These are phyloP conservation scores for Tetramorium alpestre DNA, from an alignment of 1,140 invertebrate species.

Conservation along the genomic window DNA sequence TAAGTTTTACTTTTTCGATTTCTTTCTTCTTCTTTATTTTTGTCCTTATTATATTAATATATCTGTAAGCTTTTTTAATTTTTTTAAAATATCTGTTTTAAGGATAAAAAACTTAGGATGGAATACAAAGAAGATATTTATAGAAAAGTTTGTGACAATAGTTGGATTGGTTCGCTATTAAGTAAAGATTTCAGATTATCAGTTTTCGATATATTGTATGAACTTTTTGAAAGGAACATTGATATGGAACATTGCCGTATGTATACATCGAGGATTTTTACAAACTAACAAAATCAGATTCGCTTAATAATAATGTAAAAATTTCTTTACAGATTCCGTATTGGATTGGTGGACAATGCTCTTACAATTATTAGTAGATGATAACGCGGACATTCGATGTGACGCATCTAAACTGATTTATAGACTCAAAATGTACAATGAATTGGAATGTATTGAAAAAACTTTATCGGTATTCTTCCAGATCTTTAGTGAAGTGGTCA, in stretches of 20 bases:
- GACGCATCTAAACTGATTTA: constrained; percentile 67
- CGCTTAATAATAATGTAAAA: not conserved
- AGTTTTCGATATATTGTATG: constrained; percentile 72
- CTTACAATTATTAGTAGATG: constrained; percentile 78
- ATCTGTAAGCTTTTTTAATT: not conserved
- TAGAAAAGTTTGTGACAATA: constrained; percentile 72
- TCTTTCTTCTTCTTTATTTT: constrained; percentile 29
- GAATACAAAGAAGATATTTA: constrained; percentile 67
- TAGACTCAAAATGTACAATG: constrained; percentile 37
- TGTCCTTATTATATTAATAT: not conserved
- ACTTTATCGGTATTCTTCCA: constrained; percentile 72
- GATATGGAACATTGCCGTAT: constrained; percentile 62
- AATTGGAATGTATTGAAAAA: constrained; percentile 56
- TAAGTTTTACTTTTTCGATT: not conserved
- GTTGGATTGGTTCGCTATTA: constrained; percentile 71
- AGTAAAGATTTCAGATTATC: constrained; percentile 71
- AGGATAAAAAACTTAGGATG: constrained; percentile 42
- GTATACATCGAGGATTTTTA: constrained; percentile 7
- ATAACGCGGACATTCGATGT: constrained; percentile 73
- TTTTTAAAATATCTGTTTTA: constrained; percentile 22
- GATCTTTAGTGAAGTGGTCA: constrained; percentile 68
- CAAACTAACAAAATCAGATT: not conserved
- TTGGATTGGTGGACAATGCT: constrained; percentile 81
- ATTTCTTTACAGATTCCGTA: constrained; percentile 49
- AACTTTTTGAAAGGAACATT: constrained; percentile 61